These are phyloP conservation scores for Lasioglossum calceatum DNA, from an alignment of 2,888 invertebrate species.

Conservation along the genomic window DNA sequence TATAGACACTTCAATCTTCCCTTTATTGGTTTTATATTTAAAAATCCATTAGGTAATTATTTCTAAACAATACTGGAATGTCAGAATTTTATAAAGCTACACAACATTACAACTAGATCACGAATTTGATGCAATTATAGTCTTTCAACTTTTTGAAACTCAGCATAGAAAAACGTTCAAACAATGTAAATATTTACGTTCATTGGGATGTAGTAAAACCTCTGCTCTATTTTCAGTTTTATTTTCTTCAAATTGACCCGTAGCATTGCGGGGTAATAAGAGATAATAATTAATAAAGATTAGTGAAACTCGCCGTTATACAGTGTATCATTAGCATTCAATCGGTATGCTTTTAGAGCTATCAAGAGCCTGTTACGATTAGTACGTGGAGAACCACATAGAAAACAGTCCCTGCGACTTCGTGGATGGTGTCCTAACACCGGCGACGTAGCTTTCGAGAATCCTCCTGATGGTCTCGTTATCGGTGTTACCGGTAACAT, in stretches of 20 bases:
- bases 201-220: background rate
- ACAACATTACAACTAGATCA: background rate
- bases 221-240: background rate
- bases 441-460: constrained; percentile 55
- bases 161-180: background rate
- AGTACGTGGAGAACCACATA: background rate
- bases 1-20: background rate
- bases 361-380: background rate
- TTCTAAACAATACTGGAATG: background rate
- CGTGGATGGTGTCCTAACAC: constrained; percentile 42
- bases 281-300: background rate
- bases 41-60: background rate
- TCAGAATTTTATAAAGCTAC: background rate
- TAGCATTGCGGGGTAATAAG: background rate
- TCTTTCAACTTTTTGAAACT: background rate
- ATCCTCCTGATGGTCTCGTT: constrained; percentile 61
- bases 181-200: background rate
- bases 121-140: background rate
- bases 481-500: constrained; percentile 55
- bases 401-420: constrained; percentile 34
- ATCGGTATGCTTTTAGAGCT: background rate
- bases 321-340: background rate
- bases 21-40: background rate
- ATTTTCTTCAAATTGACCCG: background rate
- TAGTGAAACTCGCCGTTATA: background rate